Evolutionary conservation across 2,888 invertebrate genomes (phyloP).

Genomic region (Oscheius sp.): DNA sequence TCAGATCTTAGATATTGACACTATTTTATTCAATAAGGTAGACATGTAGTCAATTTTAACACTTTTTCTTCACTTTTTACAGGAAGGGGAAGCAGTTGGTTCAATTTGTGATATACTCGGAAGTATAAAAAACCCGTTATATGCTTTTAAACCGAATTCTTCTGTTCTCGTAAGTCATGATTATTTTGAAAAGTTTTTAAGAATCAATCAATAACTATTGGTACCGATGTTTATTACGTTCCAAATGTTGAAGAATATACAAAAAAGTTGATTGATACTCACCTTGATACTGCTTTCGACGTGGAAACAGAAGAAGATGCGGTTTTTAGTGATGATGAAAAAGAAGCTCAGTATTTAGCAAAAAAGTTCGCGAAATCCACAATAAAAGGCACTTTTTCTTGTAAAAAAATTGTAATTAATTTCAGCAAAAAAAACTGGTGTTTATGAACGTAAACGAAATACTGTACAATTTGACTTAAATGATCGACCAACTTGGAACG

Average conservation of each 20-base stretch:
- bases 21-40: slow-evolving; percentile 84
- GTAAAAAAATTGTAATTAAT: too few relatives aligned
- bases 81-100: slow-evolving; percentile 73
- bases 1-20: slow-evolving; percentile 81
- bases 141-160: slow-evolving; percentile 86
- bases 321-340: slow-evolving; percentile 68
- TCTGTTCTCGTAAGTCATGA: slow-evolving; percentile 12
- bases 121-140: slow-evolving; percentile 84
- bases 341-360: slow-evolving; percentile 42
- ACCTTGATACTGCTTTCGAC: not conserved
- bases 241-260: slow-evolving; percentile 8
- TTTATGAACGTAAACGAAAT: too few relatives aligned
- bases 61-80: not conserved
- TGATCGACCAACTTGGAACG: too few relatives aligned
- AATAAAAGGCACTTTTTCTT: too few relatives aligned
- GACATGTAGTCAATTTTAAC: slow-evolving; percentile 71
- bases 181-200: slow-evolving; percentile 5
- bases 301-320: slow-evolving; percentile 56
- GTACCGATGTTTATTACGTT: slow-evolving; percentile 13
- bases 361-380: not conserved
- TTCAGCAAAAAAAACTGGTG: too few relatives aligned
- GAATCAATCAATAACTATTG: not conserved
- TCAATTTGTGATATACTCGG: slow-evolving; percentile 86
- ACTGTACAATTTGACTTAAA: too few relatives aligned
- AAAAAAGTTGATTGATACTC: slow-evolving; percentile 13